phyloP scores from a whole-genome alignment of 2,888 invertebrate genomes.

The Gari tellinella region DNA sequence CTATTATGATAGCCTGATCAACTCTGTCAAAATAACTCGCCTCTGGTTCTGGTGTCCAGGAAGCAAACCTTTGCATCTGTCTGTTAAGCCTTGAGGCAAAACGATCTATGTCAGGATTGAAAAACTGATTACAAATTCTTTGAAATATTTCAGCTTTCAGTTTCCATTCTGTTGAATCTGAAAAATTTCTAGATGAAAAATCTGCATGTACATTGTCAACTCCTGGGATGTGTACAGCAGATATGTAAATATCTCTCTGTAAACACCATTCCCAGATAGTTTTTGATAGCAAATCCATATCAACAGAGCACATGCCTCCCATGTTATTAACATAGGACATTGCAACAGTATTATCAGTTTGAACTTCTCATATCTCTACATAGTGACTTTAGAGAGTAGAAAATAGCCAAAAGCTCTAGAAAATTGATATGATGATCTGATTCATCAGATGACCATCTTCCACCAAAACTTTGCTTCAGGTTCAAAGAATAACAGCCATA shows the following conservation, averaged over 20 bases:
- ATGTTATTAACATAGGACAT: conserved; percentile 6
- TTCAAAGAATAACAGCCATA: not conserved
- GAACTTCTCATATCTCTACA: not conserved
- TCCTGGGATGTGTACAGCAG: conserved; percentile 13
- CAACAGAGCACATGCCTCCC: conserved; percentile 5
- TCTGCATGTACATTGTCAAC: conserved; percentile 34
- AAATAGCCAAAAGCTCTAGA: conserved; percentile 8
- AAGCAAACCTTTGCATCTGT: conserved; percentile 29
- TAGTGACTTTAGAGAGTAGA: not conserved
- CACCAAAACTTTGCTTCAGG: not conserved
- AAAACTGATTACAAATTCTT: conserved; percentile 26
- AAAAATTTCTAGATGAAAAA: conserved; percentile 47
- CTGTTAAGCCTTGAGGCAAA: conserved; percentile 45
- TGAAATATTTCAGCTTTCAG: conserved; percentile 31
- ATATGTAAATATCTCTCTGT: conserved; percentile 1
- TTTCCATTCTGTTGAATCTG: conserved; percentile 49
- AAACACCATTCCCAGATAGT: conserved; percentile 12
- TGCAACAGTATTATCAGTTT: conserved; percentile 6
- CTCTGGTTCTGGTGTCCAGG: conserved; percentile 43
- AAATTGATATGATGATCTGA: not conserved
- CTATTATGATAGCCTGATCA: conserved; percentile 31
- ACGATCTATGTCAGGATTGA: conserved; percentile 43
- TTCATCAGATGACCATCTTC: not conserved
- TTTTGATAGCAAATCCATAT: conserved; percentile 1
- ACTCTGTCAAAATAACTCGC: conserved; percentile 30